A percentile compares a stretch with the other conserved stretches of the same genome.
Conservation (phyloP, 2,888 invertebrate genomes). For the Bombylius major region DNA sequence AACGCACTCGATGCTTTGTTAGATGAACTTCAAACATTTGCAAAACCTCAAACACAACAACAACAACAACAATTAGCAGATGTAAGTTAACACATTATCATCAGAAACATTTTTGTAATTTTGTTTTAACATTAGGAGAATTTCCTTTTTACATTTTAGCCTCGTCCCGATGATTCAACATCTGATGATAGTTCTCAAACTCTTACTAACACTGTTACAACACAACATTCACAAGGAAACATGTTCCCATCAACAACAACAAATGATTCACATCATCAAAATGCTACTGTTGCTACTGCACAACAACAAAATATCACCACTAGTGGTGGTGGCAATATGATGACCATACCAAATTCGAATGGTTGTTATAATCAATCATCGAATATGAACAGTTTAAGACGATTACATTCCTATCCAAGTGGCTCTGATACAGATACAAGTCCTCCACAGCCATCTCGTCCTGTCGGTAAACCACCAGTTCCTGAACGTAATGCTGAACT, state of each 20-base stretch:
- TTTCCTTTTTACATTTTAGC: constrained; percentile 17
- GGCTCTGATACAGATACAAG: constrained; percentile 71
- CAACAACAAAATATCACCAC: no score
- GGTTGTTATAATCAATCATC: constrained; percentile 12
- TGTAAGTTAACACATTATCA: constrained; percentile 17
- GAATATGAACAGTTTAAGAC: constrained; percentile 46
- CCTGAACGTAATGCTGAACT: constrained; percentile 71
- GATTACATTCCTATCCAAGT: constrained; percentile 75
- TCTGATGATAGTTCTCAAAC: constrained; percentile 37
- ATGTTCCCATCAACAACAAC: constrained; percentile 18
- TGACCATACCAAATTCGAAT: not conserved
- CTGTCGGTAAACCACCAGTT: constrained; percentile 60
- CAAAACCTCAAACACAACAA: constrained; percentile 47
- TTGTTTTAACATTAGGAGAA: not conserved
- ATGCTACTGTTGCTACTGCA: not conserved
- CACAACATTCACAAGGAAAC: constrained; percentile 36
- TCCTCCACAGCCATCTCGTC: constrained; percentile 55
- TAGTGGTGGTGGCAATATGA: not conserved
- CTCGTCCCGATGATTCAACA: constrained; percentile 35
- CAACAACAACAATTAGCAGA: constrained; percentile 18
- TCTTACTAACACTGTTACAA: constrained; percentile 35
- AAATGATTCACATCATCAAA: constrained; percentile 22
- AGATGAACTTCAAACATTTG: constrained; percentile 85
- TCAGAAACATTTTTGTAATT: not conserved
- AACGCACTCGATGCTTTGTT: constrained; percentile 95